A percentile compares a stretch with the other conserved stretches of the same genome.
Conservation (phyloP, 2,888 invertebrate species). For the Idaea biselata region DNA sequence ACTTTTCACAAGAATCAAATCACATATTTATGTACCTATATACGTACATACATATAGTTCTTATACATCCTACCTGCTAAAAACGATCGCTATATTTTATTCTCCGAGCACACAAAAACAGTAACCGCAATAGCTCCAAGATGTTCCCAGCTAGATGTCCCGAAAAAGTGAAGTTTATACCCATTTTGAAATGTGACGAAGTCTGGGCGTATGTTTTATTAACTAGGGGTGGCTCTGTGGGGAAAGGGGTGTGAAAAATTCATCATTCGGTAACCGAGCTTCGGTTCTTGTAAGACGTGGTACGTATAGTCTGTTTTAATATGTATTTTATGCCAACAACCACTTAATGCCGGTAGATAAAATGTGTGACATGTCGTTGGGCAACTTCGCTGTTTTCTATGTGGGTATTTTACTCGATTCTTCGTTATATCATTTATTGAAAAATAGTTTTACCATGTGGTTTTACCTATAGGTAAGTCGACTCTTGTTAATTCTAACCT, state of each 20-base stretch:
- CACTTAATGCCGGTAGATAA: constrained; percentile 32
- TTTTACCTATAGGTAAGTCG: too few species aligned
- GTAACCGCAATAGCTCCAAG: neutral
- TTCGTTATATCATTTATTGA: too few species aligned
- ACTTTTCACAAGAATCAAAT: neutral
- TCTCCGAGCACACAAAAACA: neutral
- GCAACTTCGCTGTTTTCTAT: neutral
- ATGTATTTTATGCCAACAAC: constrained; percentile 49
- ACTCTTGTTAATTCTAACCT: too few species aligned
- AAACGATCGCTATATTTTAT: neutral
- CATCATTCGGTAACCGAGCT: constrained; percentile 46
- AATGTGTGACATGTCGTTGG: neutral
- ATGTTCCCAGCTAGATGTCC: constrained; percentile 1
- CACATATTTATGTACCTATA: neutral
- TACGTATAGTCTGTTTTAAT: constrained; percentile 48
- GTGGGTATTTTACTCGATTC: neutral
- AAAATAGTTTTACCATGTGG: too few species aligned
- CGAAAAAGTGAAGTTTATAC: neutral
- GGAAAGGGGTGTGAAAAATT: constrained; percentile 63
- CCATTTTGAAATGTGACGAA: constrained; percentile 62
- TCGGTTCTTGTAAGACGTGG: constrained; percentile 44
- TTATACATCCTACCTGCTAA: too few species aligned
- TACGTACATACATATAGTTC: neutral
- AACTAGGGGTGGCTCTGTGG: constrained; percentile 45
- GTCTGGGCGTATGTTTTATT: constrained; percentile 69